phyloP scores from a whole-genome alignment of 1,140 invertebrate species.

The Trichonephila clavipes region DNA sequence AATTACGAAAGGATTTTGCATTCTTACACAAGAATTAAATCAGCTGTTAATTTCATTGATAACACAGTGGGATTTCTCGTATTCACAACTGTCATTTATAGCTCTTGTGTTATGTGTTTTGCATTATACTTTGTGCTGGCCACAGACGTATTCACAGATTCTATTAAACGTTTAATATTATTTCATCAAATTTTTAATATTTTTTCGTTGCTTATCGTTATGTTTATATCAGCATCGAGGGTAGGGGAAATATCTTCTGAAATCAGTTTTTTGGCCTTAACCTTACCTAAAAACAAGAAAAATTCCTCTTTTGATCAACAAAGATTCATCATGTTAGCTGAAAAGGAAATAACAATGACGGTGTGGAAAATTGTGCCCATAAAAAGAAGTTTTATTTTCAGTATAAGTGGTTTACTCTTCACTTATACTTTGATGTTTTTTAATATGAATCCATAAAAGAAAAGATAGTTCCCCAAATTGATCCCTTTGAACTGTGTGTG shows the following conservation, averaged over 20 bases:
- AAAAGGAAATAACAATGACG: too few species aligned
- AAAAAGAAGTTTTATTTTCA: too few species aligned
- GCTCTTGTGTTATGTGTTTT: too few species aligned
- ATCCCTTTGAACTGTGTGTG: too few species aligned
- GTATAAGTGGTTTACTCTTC: too few species aligned
- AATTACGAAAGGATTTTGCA: background rate
- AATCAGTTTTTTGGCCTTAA: background rate
- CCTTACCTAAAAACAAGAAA: background rate
- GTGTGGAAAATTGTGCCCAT: too few species aligned
- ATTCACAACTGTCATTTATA: background rate
- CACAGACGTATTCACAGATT: background rate
- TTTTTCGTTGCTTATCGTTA: background rate
- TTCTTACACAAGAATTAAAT: background rate
- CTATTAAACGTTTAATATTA: fast-evolving
- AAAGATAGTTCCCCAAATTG: too few species aligned
- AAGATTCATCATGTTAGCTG: too few species aligned
- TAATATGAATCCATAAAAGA: too few species aligned
- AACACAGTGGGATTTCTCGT: background rate
- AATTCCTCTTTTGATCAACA: too few species aligned
- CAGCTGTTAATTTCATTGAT: background rate
- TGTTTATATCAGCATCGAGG: background rate
- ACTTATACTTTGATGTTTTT: too few species aligned
- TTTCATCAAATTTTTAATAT: background rate
- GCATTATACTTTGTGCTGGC: background rate
- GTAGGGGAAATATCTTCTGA: background rate